Conservation (phyloP, 2,888 invertebrate species). For the Andrena minutula region DNA sequence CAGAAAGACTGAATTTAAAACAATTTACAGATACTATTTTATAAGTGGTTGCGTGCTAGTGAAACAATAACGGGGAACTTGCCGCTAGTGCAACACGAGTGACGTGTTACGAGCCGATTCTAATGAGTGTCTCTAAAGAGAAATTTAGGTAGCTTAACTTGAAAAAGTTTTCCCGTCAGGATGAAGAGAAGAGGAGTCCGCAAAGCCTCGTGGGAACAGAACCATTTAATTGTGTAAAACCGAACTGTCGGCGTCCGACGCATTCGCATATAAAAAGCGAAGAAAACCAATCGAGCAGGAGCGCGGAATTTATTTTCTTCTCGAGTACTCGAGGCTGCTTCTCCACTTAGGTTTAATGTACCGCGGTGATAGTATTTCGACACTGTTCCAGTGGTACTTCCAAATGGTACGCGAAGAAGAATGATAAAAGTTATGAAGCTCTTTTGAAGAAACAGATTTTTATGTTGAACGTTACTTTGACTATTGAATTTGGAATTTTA, state of each 20-base stretch:
- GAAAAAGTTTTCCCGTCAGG: conserved; percentile 2
- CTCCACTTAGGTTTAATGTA: conserved; percentile 21
- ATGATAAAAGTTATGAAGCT: background rate
- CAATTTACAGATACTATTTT: conserved; percentile 64
- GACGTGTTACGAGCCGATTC: conserved; percentile 14
- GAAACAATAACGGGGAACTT: conserved; percentile 15
- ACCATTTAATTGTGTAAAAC: conserved; percentile 30
- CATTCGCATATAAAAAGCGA: conserved; percentile 8
- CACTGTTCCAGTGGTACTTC: background rate
- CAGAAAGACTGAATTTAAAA: conserved; percentile 60
- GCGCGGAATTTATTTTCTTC: conserved; percentile 20
- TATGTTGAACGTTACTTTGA: conserved; percentile 5
- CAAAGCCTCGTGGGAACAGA: conserved; percentile 13
- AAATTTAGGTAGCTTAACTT: conserved; percentile 33
- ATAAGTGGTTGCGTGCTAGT: conserved; percentile 52
- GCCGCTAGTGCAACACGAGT: conserved; percentile 1
- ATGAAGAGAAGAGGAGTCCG: conserved; percentile 27
- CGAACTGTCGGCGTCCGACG: conserved; percentile 22
- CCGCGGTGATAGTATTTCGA: background rate
- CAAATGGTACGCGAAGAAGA: background rate
- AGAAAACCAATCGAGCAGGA: background rate
- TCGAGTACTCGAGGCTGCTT: background rate
- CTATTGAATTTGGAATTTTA: background rate
- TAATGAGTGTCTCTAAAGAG: conserved; percentile 21
- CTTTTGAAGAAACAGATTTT: conserved; percentile 9